phyloP scores from a whole-genome alignment of 2,888 invertebrate genomes.

The Drosophila multiciliata region DNA sequence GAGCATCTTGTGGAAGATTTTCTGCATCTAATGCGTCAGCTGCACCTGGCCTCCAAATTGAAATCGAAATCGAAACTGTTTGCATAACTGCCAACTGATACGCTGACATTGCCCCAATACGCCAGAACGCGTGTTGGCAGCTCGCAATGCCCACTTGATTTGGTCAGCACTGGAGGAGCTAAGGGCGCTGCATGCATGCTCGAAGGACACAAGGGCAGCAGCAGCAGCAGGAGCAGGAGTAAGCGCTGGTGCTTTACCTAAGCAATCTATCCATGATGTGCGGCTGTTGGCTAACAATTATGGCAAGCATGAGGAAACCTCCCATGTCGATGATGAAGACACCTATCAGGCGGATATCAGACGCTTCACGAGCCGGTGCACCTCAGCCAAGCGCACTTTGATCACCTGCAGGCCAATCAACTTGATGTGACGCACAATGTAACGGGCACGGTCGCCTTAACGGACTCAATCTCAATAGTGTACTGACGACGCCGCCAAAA shows the following conservation, averaged over 20 bases:
- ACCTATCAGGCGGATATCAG: too few species aligned
- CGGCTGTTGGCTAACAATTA: conserved; percentile 59
- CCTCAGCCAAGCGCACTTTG: conserved; percentile 74
- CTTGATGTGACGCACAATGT: conserved; percentile 78
- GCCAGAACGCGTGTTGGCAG: conserved; percentile 76
- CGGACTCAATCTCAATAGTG: conserved; percentile 81
- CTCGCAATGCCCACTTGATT: conserved; percentile 69
- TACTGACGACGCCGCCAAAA: too few species aligned
- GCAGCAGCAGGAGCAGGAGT: conserved; percentile 29
- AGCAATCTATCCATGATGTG: conserved; percentile 66
- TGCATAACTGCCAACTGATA: conserved; percentile 49
- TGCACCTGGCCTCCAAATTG: too few species aligned
- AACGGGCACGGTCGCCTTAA: conserved; percentile 81
- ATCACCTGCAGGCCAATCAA: conserved; percentile 72
- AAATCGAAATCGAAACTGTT: too few species aligned
- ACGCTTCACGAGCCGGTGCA: conserved; percentile 80
- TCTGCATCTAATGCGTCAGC: too few species aligned
- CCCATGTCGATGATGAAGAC: conserved; percentile 39
- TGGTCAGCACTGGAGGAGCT: conserved; percentile 78
- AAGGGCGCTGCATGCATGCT: conserved; percentile 58
- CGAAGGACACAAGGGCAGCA: conserved; percentile 35
- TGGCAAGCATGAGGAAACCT: background rate
- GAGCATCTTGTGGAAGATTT: too few species aligned
- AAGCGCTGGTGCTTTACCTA: conserved; percentile 43
- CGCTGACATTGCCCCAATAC: conserved; percentile 65